phyloP scores from a whole-genome alignment of 2,888 invertebrate species.

The Ormyrus pomaceus region DNA sequence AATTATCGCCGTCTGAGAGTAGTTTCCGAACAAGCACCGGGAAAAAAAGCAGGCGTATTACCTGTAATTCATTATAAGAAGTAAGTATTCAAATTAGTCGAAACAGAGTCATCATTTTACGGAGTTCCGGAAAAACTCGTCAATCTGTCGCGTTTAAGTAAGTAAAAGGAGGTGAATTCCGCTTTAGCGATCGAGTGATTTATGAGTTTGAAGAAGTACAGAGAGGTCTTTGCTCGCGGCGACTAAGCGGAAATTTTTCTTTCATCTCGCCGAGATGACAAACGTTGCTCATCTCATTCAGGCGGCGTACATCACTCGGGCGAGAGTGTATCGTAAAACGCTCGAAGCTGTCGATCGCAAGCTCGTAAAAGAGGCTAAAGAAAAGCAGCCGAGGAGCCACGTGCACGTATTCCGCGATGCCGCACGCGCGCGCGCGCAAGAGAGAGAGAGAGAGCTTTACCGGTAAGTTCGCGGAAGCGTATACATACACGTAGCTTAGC shows the following conservation, averaged over 20 bases:
- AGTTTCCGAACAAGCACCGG: too few relatives aligned
- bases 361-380: constrained; percentile 14
- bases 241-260: not conserved
- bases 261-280: constrained; percentile 1
- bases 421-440: constrained; percentile 33
- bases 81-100: too few relatives aligned
- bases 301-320: too few relatives aligned
- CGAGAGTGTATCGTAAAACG: constrained; percentile 23
- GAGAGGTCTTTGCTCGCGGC: not conserved
- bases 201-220: too few relatives aligned
- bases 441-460: constrained; percentile 59
- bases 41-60: too few relatives aligned
- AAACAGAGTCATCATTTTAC: too few relatives aligned
- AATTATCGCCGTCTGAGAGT: not conserved
- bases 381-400: too few relatives aligned
- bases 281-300: not conserved
- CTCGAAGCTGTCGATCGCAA: constrained; percentile 32
- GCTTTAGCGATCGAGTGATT: too few relatives aligned
- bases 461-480: constrained; percentile 65
- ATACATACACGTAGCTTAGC: not conserved
- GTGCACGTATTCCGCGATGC: too few relatives aligned
- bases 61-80: too few relatives aligned
- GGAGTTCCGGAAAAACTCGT: too few relatives aligned
- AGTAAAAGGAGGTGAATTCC: not conserved
- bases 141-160: too few relatives aligned